A percentile compares a stretch with the other conserved stretches of the same genome.
These are phyloP conservation scores for Habroteleia sp. DNA, from an alignment of 2,888 invertebrate genomes.

Conservation along the genomic window DNA sequence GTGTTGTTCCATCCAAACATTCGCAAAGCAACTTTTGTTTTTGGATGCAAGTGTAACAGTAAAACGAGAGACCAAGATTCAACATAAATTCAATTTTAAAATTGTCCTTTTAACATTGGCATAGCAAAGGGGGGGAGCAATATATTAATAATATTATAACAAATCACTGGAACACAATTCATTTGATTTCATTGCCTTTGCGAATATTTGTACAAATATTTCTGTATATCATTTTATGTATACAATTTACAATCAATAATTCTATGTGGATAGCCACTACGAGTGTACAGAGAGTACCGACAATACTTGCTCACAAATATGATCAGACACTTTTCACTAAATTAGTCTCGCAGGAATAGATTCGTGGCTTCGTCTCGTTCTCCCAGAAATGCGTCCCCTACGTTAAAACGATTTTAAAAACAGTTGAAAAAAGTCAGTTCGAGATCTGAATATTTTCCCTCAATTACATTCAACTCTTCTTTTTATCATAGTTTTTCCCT, in stretches of 20 bases:
- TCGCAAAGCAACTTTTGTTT: conserved; percentile 7
- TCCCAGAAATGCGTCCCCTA: neutral
- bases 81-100: no score
- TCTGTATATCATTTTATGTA: conserved; percentile 46
- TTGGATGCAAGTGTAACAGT: no score
- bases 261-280: conserved; percentile 48
- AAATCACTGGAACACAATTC: no score
- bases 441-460: conserved; percentile 2
- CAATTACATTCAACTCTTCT: neutral
- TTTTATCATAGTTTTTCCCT: conserved; percentile 1
- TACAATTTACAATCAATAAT: conserved; percentile 59
- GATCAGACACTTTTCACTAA: conserved; percentile 12
- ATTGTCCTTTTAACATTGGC: no score
- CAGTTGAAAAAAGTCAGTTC: conserved; percentile 18
- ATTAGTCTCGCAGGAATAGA: conserved; percentile 1
- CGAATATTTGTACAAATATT: conserved; percentile 23
- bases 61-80: no score
- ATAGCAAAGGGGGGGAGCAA: no score
- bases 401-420: conserved; percentile 19
- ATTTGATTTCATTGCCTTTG: neutral
- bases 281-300: conserved; percentile 46
- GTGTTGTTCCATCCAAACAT: conserved; percentile 43
- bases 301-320: conserved; percentile 55
- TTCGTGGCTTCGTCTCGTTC: neutral
- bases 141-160: conserved; percentile 5